Evolutionary conservation across 2,797 vertebrate species (phyloP), one percentile per base, ranked within the genome.

Genomic region (Streptopelia turtur): DNA sequence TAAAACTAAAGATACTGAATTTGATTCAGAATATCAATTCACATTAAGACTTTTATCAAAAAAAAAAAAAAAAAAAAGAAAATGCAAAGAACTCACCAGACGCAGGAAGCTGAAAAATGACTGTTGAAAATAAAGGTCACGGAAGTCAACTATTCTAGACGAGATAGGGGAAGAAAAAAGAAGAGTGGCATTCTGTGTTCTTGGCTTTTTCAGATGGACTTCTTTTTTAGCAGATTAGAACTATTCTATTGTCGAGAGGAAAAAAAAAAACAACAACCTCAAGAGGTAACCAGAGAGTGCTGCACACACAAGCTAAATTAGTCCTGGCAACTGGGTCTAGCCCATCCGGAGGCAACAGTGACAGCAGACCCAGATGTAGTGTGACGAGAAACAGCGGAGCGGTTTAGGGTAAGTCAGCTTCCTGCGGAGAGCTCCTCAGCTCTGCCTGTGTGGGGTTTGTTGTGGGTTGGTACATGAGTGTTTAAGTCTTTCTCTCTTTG

Each of bases 381-480:
- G 90, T 94, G 97, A 94, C 24, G 47, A 94, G 94, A 91, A 93
- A 90, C 49, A 87, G 88, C 57, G 9, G 57, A 97, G 97, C 83
- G 91, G 94, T 93, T 97, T 89, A 94, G 94, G n/a, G 33, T 49
- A 94, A 96, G 88, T 94, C 97, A 95, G 25, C 96, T 98, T 98
- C 98, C 98, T 98, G 98, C 96, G 66, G 63, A 95, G 70, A 68
- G 88, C 94, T 96, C 92, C 95, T 63, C 86, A 31, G 90, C 91
- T 83, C 94, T 95, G 89, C 89, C 71, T 94, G 74, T 95, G 98
- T 95, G 97, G 97, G 96, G 95, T 97, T 84, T 71, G 43, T n/a
- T 84, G 69, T 80, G 93, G 93, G 90, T 33, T 95, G 87, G 64
- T 66, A 25, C 59, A 56, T 81, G 86, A 94, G 78, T 37, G 37